These are phyloP conservation scores for Psilopogon haemacephalus DNA, from an alignment of 2,113 vertebrate genomes.

Conservation along the genomic window DNA sequence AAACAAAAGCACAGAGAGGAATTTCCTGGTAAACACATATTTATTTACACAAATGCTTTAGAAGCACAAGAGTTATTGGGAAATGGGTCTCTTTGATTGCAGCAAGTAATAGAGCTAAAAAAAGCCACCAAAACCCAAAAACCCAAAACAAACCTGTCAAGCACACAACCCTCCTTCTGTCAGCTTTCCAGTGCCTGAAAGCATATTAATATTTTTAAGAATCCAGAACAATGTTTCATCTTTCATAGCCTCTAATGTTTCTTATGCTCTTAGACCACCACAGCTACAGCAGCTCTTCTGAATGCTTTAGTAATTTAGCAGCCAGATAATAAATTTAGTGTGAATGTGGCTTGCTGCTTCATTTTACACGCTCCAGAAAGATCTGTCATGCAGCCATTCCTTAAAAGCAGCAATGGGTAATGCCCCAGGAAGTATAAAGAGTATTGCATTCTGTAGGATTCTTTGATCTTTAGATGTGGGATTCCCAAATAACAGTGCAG, in stretches of 20 bases:
- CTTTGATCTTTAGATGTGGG: background rate
- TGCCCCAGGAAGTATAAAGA: background rate
- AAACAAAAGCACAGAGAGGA: constrained; percentile 80
- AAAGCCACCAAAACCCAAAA: no score
- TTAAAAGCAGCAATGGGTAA: constrained; percentile 3
- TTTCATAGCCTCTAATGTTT: background rate
- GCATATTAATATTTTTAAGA: background rate
- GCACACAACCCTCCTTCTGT: background rate
- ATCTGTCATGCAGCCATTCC: background rate
- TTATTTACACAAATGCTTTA: background rate
- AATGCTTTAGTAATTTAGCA: background rate
- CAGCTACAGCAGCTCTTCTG: background rate
- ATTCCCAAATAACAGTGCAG: background rate
- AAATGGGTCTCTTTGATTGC: background rate
- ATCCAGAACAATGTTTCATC: background rate
- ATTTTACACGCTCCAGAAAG: background rate
- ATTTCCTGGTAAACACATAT: constrained; percentile 80
- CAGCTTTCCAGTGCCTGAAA: background rate
- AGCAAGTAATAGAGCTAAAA: background rate
- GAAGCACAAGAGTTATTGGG: background rate
- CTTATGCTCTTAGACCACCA: background rate
- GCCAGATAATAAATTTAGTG: background rate
- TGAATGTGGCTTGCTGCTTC: background rate
- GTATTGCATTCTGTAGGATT: background rate
- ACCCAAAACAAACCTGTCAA: background rate